Base-by-base conservation (phyloP, 2,888 invertebrate genomes). In the Eumacrocentrus americanus region DNA sequence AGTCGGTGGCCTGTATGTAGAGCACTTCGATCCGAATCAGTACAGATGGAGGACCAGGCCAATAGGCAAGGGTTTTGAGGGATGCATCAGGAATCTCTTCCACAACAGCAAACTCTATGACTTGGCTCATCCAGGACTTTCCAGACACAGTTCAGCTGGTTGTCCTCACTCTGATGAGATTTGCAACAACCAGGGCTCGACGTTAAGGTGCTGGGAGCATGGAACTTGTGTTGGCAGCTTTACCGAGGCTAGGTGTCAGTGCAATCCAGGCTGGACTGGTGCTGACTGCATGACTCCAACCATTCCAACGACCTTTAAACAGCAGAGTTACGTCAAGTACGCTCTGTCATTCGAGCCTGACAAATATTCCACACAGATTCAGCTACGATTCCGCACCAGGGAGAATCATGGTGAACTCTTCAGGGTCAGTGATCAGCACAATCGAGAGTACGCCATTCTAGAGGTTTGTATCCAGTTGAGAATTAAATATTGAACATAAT, bases 81-180 rank as follows among this genome's bases (percentile, higher is more conserved):
- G 99, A 9, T 99, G 99, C 82, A 92, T 99, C 63, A 87, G 94
- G 72, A 97, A 99, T 80, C 84, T 99, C 50, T 90, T 96, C 75
- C 96, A 98, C 77, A 98, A 99, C 77, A 96, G 96, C 73, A 94
- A 91, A 79, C 83, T 98, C 55, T 98, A 98, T 81, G 98, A 99
- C 79, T 84, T 99, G 69, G 95, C 95, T 0, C 92, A 93, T 79
- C 95, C 97, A 1, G 97, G 96, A 0, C 83, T 94, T 23, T 91
- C 91, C 0, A 84, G 92, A 71, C 91, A 93, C 78, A 94, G 94
- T 65, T 88, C 90, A 1, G 89, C 92, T 1, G 96, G 97, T 2
- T 99, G 98, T 79, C 91, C 93, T 0, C 93, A 94, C 76, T 94
- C 96, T 9, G 97, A 98, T 74, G 94, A 95, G 73, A 88, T 91